These are phyloP conservation scores for Pogonus chalceus DNA, from an alignment of 1,140 invertebrate species.

Conservation along the genomic window DNA sequence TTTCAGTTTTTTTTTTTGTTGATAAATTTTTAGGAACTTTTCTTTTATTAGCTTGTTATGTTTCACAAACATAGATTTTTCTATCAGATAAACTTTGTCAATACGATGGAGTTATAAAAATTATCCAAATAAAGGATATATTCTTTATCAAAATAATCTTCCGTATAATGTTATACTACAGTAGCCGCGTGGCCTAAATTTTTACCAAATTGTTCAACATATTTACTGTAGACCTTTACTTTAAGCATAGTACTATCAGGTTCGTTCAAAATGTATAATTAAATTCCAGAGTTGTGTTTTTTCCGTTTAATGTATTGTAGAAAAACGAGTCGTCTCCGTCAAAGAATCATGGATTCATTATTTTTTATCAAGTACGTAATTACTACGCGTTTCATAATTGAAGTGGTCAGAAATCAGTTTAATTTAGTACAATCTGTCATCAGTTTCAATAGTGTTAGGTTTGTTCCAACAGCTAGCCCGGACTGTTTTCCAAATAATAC, in stretches of 20 bases:
- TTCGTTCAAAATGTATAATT: conserved; percentile 12
- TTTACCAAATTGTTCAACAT: not conserved
- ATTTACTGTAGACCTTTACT: no score
- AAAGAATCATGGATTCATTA: no score
- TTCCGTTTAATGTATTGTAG: no score
- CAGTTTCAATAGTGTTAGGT: no score
- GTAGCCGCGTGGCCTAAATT: conserved; percentile 4
- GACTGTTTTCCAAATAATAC: no score
- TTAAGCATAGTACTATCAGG: no score
- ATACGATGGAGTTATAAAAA: conserved; percentile 14
- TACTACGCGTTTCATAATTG: no score
- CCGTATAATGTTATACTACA: conserved; percentile 11
- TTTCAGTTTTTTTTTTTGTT: conserved; percentile 16
- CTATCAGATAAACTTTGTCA: conserved; percentile 19
- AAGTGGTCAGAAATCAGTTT: no score
- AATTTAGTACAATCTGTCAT: no score
- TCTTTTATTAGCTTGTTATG: conserved; percentile 17
- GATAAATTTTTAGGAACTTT: conserved; percentile 17
- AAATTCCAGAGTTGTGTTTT: conserved; percentile 1
- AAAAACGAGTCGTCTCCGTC: conserved; percentile 3
- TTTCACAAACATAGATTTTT: conserved; percentile 20
- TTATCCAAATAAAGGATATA: conserved; percentile 21
- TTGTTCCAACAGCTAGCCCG: no score
- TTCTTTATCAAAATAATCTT: conserved; percentile 16
- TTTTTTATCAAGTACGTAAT: no score